Conservation (phyloP, 2,797 vertebrate species). For the Florisuga fusca region DNA sequence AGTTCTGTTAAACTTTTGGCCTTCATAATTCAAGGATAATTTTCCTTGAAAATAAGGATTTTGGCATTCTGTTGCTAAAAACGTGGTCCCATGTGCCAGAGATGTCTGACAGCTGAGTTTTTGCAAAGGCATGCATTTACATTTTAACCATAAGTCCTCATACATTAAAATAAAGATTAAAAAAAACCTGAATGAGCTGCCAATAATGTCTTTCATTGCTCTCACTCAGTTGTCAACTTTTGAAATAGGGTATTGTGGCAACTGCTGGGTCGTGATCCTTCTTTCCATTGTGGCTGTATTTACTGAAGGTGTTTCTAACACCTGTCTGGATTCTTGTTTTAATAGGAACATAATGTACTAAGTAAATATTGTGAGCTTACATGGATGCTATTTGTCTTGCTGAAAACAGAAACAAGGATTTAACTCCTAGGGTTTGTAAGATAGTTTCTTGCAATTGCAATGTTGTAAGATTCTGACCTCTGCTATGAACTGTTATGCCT, state of each 20-base stretch:
- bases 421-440: background rate
- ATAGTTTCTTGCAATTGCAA: background rate
- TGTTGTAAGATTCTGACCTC: background rate
- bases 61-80: background rate
- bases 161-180: background rate
- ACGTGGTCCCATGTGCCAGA: accelerated
- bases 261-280: accelerated
- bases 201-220: background rate
- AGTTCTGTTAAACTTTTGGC: background rate
- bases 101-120: background rate
- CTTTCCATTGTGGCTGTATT: background rate
- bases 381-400: background rate
- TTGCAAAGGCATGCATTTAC: background rate
- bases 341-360: background rate
- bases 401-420: background rate
- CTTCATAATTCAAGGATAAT: background rate
- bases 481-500: background rate
- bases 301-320: background rate
- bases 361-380: background rate
- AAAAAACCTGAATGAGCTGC: background rate
- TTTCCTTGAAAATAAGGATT: background rate
- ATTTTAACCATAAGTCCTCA: background rate
- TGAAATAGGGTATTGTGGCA: background rate
- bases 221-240: background rate
- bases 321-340: background rate